Evolutionary conservation across 2,888 invertebrate genomes (phyloP).

Genomic region (Aelia acuminata): DNA sequence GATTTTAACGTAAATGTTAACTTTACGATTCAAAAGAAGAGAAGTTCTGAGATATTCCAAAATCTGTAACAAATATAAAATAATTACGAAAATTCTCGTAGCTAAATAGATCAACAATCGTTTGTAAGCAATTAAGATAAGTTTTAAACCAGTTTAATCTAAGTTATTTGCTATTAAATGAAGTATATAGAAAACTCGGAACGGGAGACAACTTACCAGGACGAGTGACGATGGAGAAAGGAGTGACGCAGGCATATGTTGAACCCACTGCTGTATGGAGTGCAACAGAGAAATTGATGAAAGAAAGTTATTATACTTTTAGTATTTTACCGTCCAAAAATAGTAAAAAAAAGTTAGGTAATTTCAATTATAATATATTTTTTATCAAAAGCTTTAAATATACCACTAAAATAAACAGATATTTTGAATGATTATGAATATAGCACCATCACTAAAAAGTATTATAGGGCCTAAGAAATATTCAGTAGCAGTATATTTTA

Average conservation of each 20-base stretch:
- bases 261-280: not conserved
- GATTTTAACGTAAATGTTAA: not conserved
- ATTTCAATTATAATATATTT: not conserved
- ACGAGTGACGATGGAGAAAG: not conserved
- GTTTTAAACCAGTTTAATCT: not conserved
- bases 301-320: not conserved
- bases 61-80: not conserved
- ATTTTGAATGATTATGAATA: not conserved
- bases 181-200: not conserved
- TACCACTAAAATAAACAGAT: too few relatives aligned
- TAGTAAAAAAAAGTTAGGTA: not conserved
- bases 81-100: not conserved
- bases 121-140: not conserved
- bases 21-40: slow-evolving; percentile 7
- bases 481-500: not conserved
- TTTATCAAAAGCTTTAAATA: not conserved
- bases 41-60: not conserved
- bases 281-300: not conserved
- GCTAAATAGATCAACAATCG: not conserved
- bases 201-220: not conserved
- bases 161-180: too few relatives aligned
- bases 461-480: not conserved
- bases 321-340: not conserved
- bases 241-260: not conserved
- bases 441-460: not conserved